Evolutionary conservation across 2,113 vertebrate genomes (phyloP), one percentile per base, ranked within the genome.

Genomic region (Elephantulus edwardii): DNA sequence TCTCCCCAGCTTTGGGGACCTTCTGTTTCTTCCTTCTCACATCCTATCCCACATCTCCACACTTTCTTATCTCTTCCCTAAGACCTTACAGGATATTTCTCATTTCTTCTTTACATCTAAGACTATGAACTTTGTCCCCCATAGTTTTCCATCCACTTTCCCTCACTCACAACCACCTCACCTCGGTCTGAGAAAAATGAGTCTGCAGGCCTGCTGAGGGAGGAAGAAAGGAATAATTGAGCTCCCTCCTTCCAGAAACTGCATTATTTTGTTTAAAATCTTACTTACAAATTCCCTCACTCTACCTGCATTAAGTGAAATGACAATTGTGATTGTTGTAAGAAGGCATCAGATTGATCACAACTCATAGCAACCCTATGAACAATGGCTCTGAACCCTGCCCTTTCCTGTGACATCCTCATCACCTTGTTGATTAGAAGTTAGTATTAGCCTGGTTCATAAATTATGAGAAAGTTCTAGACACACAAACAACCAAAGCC

Each of bases 1-100:
- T 70, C 12, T 85, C 12, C 28, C 72, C 48, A 54, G 68, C 89
- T 81, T 83, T 78, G 44, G 52, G 8, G 17, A 85, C 44, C 88
- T 30, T 70, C 38, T 24, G 38, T 4, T 19, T 20, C 54, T 40
- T 78, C 60, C 38, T 24, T 48, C n/a, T 78, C 68, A 56, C 1
- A 2, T 50, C 40, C 14, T 9, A 35, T 12, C 12, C 2, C 38
- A 66, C 14, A 24, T 22, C 33, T 44, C 1, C 17, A 48, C 4
- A 42, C 46, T n/a, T 66, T 40, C 66, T 8, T 16, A 9, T 6
- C n/a, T 10, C 38, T 9, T 50, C 62, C 44, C 19, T 28, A 12
- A 3, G 50, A 52, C 33, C 85, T 83, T 8, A 19, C 26, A 5
- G 22, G 28, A 38, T 4, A 5, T 24, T 4, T 5, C 81, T 17